Evolutionary conservation across 1,140 invertebrate genomes (phyloP).

Genomic region (Homarus americanus): DNA sequence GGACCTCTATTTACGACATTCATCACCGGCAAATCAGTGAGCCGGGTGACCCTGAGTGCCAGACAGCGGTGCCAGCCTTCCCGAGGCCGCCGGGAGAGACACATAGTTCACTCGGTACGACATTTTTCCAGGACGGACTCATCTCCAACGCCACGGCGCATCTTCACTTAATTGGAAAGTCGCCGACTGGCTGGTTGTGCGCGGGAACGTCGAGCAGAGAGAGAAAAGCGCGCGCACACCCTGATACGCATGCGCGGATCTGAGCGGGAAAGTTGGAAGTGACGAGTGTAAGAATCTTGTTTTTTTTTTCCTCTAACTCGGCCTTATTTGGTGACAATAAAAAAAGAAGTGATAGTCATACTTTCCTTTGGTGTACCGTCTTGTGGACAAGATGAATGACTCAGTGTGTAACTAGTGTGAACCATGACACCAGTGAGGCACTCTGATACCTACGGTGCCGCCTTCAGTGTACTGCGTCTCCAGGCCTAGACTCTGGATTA

Average conservation of each 20-base stretch:
- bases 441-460: too few relatives aligned
- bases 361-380: too few relatives aligned
- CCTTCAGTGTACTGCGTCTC: too few relatives aligned
- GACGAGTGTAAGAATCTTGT: not conserved
- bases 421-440: too few relatives aligned
- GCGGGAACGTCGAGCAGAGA: not conserved
- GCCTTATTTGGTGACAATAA: not conserved
- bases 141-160: constrained; percentile 11
- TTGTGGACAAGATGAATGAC: too few relatives aligned
- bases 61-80: not conserved
- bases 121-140: constrained; percentile 21
- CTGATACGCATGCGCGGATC: constrained; percentile 11
- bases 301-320: not conserved
- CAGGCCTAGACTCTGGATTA: too few relatives aligned
- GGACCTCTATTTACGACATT: too few relatives aligned
- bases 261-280: constrained; percentile 9
- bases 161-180: constrained; percentile 41
- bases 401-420: too few relatives aligned
- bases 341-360: too few relatives aligned
- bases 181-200: constrained; percentile 1
- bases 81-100: not conserved
- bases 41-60: constrained; percentile 7
- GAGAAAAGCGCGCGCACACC: not conserved
- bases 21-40: not conserved
- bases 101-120: constrained; percentile 31